Evolutionary conservation across 2,113 vertebrate species (phyloP).

Genomic region (Verasper variegatus): DNA sequence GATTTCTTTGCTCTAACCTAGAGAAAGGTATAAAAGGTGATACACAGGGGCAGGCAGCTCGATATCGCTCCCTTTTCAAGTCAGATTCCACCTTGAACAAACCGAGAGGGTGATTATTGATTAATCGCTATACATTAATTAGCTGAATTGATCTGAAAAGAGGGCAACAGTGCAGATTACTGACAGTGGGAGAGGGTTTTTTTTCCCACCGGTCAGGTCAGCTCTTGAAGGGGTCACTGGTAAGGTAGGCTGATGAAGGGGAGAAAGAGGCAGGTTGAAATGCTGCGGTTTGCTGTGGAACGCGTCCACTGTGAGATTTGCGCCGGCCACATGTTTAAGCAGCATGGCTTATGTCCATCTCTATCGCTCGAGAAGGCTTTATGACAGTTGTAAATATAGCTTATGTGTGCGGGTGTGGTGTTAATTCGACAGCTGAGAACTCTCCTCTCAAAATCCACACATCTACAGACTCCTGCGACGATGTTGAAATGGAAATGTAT

Average conservation of each 20-base stretch:
- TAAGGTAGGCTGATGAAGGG: slow-evolving; percentile 18
- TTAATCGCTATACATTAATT: slow-evolving; percentile 80
- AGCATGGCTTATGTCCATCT: slow-evolving; percentile 26
- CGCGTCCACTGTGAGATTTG: slow-evolving; percentile 16
- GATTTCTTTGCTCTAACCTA: slow-evolving; percentile 19
- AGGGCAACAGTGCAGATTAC: slow-evolving; percentile 56
- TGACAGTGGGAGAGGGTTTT: slow-evolving; percentile 22
- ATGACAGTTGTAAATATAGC: slow-evolving; percentile 43
- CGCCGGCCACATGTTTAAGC: slow-evolving; percentile 17
- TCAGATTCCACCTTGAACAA: slow-evolving; percentile 76
- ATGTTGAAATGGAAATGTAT: background rate
- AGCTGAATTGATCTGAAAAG: slow-evolving; percentile 72
- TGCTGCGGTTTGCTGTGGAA: background rate
- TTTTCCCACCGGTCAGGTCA: background rate
- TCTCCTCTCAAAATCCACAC: slow-evolving; percentile 14
- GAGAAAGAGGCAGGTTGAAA: slow-evolving; percentile 9
- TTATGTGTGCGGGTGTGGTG: slow-evolving; percentile 39
- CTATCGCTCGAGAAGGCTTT: slow-evolving; percentile 18
- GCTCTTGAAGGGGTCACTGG: slow-evolving; percentile 33
- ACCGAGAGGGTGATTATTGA: slow-evolving; percentile 75
- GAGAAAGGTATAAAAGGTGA: slow-evolving; percentile 42
- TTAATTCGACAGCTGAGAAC: slow-evolving; percentile 45
- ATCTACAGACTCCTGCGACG: slow-evolving; percentile 10
- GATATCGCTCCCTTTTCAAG: slow-evolving; percentile 59
- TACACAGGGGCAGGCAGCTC: slow-evolving; percentile 42